These are phyloP conservation scores for Aphaenogaster floridana DNA, from an alignment of 1,140 invertebrate species.

Conservation along the genomic window DNA sequence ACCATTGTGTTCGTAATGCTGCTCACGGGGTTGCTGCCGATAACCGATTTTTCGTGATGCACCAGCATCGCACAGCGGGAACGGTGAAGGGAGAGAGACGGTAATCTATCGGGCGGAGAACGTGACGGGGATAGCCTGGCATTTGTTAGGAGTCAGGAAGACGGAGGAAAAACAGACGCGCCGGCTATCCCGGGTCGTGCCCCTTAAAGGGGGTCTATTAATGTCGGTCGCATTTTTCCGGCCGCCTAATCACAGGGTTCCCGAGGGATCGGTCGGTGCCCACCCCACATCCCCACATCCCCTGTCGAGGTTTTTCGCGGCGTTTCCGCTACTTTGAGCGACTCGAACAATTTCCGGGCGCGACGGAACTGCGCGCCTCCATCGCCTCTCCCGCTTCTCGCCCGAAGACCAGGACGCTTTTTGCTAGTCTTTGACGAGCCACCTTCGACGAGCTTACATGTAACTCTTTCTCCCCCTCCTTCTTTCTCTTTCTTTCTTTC, in stretches of 20 bases:
- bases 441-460: slow-evolving; percentile 14
- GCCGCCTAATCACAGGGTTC: slow-evolving; percentile 78
- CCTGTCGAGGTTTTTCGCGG: slow-evolving; percentile 71
- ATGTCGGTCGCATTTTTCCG: slow-evolving; percentile 79
- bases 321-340: slow-evolving; percentile 76
- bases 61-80: slow-evolving; percentile 2
- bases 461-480: neutral
- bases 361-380: slow-evolving; percentile 63
- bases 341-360: slow-evolving; percentile 79
- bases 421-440: slow-evolving; percentile 35
- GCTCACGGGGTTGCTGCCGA: slow-evolving; percentile 52
- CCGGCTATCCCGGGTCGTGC: slow-evolving; percentile 63
- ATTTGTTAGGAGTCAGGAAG: slow-evolving; percentile 71
- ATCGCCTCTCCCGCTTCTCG: neutral
- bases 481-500: neutral
- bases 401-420: slow-evolving; percentile 40
- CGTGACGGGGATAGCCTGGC: slow-evolving; percentile 62
- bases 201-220: slow-evolving; percentile 78
- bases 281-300: slow-evolving; percentile 43
- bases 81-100: slow-evolving; percentile 33
- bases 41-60: slow-evolving; percentile 59
- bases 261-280: slow-evolving; percentile 50
- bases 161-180: slow-evolving; percentile 71
- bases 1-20: slow-evolving; percentile 36
- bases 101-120: slow-evolving; percentile 71